Conservation (phyloP, 2,113 vertebrate genomes). For the Upupa epops region DNA sequence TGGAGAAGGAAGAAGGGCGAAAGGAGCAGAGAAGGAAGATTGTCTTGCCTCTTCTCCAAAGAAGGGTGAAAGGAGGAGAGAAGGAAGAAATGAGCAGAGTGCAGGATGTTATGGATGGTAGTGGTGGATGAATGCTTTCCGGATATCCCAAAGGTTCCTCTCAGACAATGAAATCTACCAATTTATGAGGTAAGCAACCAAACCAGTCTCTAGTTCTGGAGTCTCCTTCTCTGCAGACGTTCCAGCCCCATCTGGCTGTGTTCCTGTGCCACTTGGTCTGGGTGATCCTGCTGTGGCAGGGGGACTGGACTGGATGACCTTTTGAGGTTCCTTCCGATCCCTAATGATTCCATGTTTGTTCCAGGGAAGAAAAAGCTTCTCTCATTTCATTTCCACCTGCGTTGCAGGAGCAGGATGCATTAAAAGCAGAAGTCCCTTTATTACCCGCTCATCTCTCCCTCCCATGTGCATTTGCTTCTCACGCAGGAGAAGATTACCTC, state of each 20-base stretch:
- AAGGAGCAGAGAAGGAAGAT: no score
- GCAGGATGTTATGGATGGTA: not conserved
- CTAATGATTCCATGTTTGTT: not conserved
- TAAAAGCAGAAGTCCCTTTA: slow-evolving; percentile 22
- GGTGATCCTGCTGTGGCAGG: no score
- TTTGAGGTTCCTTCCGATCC: no score
- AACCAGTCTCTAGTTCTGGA: no score
- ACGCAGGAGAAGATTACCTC: slow-evolving; percentile 7
- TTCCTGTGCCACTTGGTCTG: no score
- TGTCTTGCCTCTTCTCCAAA: no score
- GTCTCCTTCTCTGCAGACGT: no score
- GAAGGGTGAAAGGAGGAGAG: not conserved
- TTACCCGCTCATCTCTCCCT: slow-evolving; percentile 32
- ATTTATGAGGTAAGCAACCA: not conserved
- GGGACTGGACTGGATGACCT: no score
- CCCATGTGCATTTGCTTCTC: slow-evolving; percentile 1
- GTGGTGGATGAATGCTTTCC: not conserved
- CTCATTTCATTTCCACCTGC: not conserved
- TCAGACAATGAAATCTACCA: not conserved
- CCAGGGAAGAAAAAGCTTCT: not conserved
- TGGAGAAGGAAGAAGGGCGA: no score
- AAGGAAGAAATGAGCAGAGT: not conserved
- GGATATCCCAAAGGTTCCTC: not conserved
- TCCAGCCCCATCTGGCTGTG: no score
- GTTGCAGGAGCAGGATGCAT: not conserved